These are phyloP conservation scores for Amphiprion ocellaris DNA, from an alignment of 2,113 vertebrate genomes.

Conservation along the genomic window DNA sequence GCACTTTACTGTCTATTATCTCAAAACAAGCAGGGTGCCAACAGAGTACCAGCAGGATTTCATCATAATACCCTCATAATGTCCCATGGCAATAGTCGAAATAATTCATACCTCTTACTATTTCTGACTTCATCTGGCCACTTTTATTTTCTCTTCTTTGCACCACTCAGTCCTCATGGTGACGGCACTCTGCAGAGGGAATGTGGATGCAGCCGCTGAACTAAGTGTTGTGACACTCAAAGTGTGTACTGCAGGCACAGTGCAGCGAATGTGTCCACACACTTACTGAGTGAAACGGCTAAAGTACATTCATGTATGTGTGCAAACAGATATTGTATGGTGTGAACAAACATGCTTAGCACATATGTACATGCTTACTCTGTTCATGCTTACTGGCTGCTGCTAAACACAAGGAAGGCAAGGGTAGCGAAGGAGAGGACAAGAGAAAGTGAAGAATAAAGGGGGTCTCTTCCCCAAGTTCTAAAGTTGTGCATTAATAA, in stretches of 20 bases:
- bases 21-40: slow-evolving; percentile 20
- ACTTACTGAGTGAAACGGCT: slow-evolving; percentile 10
- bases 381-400: neutral
- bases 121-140: slow-evolving; percentile 13
- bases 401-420: neutral
- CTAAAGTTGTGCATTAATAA: slow-evolving; percentile 72
- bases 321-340: slow-evolving; percentile 1
- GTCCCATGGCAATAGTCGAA: slow-evolving; percentile 9
- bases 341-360: slow-evolving; percentile 2
- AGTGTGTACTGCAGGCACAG: slow-evolving; percentile 50
- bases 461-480: slow-evolving; percentile 58
- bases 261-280: slow-evolving; percentile 30
- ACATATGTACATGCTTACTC: neutral
- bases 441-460: slow-evolving; percentile 43
- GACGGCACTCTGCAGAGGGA: slow-evolving; percentile 34
- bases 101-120: slow-evolving; percentile 32
- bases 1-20: slow-evolving; percentile 41
- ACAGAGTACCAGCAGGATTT: slow-evolving; percentile 45
- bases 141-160: slow-evolving; percentile 28
- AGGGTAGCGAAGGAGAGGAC: slow-evolving; percentile 24
- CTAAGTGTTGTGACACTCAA: slow-evolving; percentile 43
- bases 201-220: slow-evolving; percentile 47
- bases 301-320: neutral
- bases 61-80: slow-evolving; percentile 35
- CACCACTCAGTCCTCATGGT: slow-evolving; percentile 13